Conservation (phyloP, 2,888 invertebrate genomes). For the Anodontia alba region DNA sequence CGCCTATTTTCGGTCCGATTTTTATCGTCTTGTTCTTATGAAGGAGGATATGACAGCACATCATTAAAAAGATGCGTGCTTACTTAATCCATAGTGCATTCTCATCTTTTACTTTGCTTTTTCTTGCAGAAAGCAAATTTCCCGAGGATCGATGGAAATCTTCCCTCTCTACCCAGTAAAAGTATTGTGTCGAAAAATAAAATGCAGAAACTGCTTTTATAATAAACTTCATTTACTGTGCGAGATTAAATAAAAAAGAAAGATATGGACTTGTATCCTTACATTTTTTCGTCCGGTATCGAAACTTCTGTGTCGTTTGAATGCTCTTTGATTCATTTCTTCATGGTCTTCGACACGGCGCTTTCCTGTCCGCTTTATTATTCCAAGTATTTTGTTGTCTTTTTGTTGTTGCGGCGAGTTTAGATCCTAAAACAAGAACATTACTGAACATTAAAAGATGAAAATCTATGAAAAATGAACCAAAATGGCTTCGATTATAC, state of each 20-base stretch:
- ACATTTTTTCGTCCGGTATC: background rate
- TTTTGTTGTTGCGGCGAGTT: background rate
- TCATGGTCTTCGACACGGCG: background rate
- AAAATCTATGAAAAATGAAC: too few species aligned
- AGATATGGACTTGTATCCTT: background rate
- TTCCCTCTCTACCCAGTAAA: background rate
- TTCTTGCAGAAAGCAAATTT: background rate
- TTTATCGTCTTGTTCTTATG: too few species aligned
- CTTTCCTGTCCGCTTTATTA: background rate
- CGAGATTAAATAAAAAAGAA: background rate
- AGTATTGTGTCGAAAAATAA: background rate
- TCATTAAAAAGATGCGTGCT: too few species aligned
- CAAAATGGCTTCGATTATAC: too few species aligned
- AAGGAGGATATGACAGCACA: too few species aligned
- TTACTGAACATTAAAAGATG: too few species aligned
- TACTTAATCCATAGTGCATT: too few species aligned
- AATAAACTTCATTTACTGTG: background rate
- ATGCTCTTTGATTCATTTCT: background rate
- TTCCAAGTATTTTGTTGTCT: background rate
- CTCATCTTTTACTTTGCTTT: too few species aligned
- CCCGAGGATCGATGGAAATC: background rate
- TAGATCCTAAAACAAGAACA: background rate
- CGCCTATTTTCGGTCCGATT: too few species aligned
- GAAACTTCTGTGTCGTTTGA: constrained; percentile 1
- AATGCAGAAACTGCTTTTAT: background rate